phyloP scores from a whole-genome alignment of 2,797 vertebrate species.

The Emydoidea blandingii region DNA sequence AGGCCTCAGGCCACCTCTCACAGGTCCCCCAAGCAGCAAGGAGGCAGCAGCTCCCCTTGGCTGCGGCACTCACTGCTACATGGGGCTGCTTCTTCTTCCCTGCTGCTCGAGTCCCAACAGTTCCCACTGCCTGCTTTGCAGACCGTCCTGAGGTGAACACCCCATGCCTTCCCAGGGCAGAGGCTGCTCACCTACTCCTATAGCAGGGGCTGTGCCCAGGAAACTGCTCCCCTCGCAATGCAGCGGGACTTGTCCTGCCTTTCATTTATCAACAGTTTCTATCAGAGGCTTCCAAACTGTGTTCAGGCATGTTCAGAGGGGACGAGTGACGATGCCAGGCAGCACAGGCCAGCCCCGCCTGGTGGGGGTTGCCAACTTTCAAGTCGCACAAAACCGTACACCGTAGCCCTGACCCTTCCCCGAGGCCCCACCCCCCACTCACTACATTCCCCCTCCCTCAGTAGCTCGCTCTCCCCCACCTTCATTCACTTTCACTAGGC shows the following conservation, averaged over 20 bases:
- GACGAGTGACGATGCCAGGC: too few species aligned
- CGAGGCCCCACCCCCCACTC: too few species aligned
- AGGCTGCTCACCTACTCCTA: neutral
- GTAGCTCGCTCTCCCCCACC: too few species aligned
- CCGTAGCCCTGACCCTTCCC: too few species aligned
- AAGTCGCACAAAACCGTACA: too few species aligned
- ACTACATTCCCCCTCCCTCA: too few species aligned
- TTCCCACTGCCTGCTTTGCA: neutral
- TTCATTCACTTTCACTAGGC: too few species aligned
- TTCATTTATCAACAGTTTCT: neutral
- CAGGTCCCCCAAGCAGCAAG: neutral
- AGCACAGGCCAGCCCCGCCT: too few species aligned
- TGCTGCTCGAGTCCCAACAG: neutral
- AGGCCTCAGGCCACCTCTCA: neutral
- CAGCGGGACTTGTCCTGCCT: neutral
- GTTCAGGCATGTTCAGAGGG: too few species aligned
- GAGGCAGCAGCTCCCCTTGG: neutral
- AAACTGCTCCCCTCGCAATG: neutral
- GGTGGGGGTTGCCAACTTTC: too few species aligned
- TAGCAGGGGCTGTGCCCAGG: neutral
- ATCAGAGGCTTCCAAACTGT: neutral
- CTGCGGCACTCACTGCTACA: neutral
- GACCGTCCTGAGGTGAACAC: neutral
- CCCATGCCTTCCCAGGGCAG: neutral
- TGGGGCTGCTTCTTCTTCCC: neutral